A percentile compares a stretch with the other conserved stretches of the same genome.
Evolutionary conservation across 2,797 vertebrate species (phyloP).

Genomic region (Crax fasciolata): DNA sequence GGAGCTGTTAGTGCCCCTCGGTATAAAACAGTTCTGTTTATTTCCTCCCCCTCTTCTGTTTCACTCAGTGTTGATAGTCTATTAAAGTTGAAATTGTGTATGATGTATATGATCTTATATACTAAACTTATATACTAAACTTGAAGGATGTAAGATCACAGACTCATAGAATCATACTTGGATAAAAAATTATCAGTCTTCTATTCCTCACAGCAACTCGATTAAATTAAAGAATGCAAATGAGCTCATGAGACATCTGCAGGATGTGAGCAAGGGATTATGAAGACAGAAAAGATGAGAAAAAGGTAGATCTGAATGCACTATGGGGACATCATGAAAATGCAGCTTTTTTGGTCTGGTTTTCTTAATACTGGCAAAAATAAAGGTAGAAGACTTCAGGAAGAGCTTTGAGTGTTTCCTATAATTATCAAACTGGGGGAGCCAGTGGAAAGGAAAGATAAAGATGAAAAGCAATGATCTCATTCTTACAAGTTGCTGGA

Average conservation of each 20-base stretch:
- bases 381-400: neutral
- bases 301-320: neutral
- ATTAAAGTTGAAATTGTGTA: neutral
- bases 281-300: neutral
- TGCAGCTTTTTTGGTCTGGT: neutral
- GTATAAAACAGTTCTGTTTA: constrained; percentile 3
- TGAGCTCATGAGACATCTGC: neutral
- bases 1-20: neutral
- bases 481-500: neutral
- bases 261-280: neutral
- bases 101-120: neutral
- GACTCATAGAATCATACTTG: neutral
- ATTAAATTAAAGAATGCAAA: constrained; percentile 51
- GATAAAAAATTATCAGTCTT: neutral
- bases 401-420: neutral
- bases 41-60: neutral
- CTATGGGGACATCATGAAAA: neutral
- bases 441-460: neutral
- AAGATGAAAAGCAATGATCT: neutral
- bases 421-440: neutral
- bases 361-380: constrained; percentile 5
- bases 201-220: neutral
- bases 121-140: neutral
- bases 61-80: neutral
- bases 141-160: neutral